These are phyloP conservation scores for Popillia japonica DNA, from an alignment of 1,140 invertebrate species.

Conservation along the genomic window DNA sequence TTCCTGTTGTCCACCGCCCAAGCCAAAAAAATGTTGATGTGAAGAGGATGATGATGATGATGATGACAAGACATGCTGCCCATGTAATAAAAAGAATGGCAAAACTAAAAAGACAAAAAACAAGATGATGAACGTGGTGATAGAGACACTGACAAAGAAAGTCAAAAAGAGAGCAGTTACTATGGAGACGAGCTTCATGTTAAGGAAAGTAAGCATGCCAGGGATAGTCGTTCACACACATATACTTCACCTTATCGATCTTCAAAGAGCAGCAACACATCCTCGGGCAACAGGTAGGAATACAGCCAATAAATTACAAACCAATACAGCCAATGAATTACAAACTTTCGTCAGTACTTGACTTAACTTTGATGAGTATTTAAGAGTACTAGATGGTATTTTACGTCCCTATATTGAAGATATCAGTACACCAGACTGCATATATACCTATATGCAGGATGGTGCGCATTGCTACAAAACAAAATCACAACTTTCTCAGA, in stretches of 20 bases:
- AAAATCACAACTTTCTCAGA: no score
- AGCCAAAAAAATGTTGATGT: constrained; percentile 25
- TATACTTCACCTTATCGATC: neutral
- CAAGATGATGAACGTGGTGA: constrained; percentile 3
- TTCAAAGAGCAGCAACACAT: neutral
- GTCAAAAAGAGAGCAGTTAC: neutral
- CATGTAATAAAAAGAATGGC: neutral
- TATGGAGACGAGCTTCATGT: constrained; percentile 31
- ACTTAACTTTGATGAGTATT: no score
- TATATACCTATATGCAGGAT: no score
- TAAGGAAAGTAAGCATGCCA: constrained; percentile 20
- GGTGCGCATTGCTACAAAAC: no score
- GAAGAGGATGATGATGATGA: constrained; percentile 23
- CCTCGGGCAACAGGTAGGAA: neutral
- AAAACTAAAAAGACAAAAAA: neutral
- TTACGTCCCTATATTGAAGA: no score
- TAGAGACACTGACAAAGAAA: constrained; percentile 12
- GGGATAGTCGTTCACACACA: neutral
- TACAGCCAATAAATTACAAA: no score
- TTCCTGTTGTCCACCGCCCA: neutral
- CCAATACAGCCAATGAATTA: no score
- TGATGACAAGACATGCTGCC: neutral
- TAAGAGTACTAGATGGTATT: no score
- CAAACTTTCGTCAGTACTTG: no score
- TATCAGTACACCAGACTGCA: no score